phyloP scores from a whole-genome alignment of 2,113 vertebrate species.

The Eublepharis macularius region DNA sequence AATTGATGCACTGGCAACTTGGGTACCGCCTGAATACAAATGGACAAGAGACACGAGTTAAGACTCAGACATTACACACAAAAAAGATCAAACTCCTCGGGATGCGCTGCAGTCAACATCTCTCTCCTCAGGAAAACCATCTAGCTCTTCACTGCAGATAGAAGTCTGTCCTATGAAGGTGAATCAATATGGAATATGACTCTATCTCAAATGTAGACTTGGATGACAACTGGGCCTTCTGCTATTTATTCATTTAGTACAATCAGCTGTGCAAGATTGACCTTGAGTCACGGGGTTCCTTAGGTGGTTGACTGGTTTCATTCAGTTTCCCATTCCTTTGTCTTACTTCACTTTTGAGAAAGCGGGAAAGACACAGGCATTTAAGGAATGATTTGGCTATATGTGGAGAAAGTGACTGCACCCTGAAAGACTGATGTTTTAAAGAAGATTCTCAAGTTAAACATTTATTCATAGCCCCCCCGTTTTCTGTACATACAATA shows the following conservation, averaged over 20 bases:
- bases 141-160: not conserved
- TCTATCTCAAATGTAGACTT: not conserved
- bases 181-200: not conserved
- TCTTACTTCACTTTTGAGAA: not conserved
- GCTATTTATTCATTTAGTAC: not conserved
- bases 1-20: constrained; percentile 84
- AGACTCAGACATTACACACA: not conserved
- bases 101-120: not conserved
- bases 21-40: constrained; percentile 82
- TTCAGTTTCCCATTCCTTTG: not conserved
- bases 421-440: no score
- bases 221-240: not conserved
- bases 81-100: not conserved
- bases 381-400: not conserved
- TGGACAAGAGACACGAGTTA: not conserved
- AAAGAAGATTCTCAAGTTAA: no score
- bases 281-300: not conserved
- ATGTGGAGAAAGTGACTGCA: not conserved
- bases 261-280: not conserved
- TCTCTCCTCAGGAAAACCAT: not conserved
- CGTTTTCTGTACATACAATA: not conserved
- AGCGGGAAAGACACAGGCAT: not conserved
- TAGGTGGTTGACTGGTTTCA: not conserved
- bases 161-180: not conserved
- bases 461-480: no score